These are phyloP conservation scores for Platypus cylindrus DNA, from an alignment of 2,888 invertebrate species.

Conservation along the genomic window DNA sequence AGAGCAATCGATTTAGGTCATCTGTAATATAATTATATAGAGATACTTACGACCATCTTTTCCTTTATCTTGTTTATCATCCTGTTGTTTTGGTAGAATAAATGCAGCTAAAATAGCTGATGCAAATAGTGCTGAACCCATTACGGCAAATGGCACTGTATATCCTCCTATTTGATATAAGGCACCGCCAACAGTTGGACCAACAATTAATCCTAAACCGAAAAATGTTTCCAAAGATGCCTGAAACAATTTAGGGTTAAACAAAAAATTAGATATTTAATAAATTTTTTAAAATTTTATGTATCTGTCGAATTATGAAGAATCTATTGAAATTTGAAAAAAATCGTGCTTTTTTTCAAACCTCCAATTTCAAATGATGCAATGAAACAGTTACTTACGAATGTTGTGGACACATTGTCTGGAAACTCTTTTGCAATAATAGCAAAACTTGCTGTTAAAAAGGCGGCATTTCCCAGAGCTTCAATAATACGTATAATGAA, in stretches of 20 bases:
- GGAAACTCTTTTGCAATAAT: slow-evolving; percentile 83
- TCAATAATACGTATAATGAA: slow-evolving; percentile 70
- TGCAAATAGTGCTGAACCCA: slow-evolving; percentile 62
- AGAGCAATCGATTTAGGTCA: background rate
- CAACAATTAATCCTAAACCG: slow-evolving; percentile 76
- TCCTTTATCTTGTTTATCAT: slow-evolving; percentile 43
- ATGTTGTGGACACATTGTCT: slow-evolving; percentile 70
- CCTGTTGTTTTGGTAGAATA: slow-evolving; percentile 55
- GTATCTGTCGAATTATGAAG: too few species aligned
- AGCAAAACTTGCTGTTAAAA: slow-evolving; percentile 75
- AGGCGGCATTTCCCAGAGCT: slow-evolving; percentile 77
- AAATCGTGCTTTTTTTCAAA: too few species aligned
- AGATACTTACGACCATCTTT: slow-evolving; percentile 44
- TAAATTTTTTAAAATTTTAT: background rate
- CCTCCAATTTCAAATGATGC: too few species aligned
- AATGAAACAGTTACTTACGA: slow-evolving; percentile 52
- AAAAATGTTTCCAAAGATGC: slow-evolving; percentile 79
- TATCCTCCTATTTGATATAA: slow-evolving; percentile 70
- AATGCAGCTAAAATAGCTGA: slow-evolving; percentile 62
- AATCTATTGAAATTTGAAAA: too few species aligned
- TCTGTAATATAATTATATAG: background rate
- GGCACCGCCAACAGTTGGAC: slow-evolving; percentile 81
- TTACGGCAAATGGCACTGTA: slow-evolving; percentile 65
- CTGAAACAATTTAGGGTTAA: slow-evolving; percentile 31
- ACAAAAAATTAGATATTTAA: slow-evolving; percentile 2